Base-by-base conservation (phyloP, 2,113 vertebrate species). In the Peromyscus polionotus region DNA sequence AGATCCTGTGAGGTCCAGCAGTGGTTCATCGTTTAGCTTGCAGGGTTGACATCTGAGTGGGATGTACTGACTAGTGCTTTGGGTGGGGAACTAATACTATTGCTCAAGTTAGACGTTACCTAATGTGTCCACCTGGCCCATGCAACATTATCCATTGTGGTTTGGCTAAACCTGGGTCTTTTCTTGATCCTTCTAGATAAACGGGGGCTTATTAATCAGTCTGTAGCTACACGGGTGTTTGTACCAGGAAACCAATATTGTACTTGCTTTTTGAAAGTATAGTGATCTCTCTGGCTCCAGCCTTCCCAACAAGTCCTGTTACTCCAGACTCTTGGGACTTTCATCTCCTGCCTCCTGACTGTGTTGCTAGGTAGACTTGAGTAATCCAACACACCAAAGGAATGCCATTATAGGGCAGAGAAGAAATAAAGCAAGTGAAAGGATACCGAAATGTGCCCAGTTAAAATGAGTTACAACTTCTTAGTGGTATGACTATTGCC, bases 391-490 rank as follows among this genome's bases (percentile, higher is more conserved):
- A 61, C 51, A 81, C n/a, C 48, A 24, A 42, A 72, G 75, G 6
- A 42, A 76, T 65, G 28, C 9, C 11, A 33, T 73, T 39, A 6
- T 26, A n/a, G 63, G 12, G 19, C 19, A 39, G 42, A 5, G 51
- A 22, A 68, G 39, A 45, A 92, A 84, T n/a, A 68, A 36, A 83
- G 42, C 24, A 17, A 16, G 67, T 65, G 59, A 76, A 80, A 90
- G 57, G 88, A 90, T 86, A 86, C n/a, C 0, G 0, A 95, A 86
- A n/a, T 4, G 12, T 67, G 7, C 28, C 13, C 2, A 76, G 31
- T n/a, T 45, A 36, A 28, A 77, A 57, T 67, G n/a, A 90, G 65
- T 87, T 90, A 95, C 36, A n/a, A 3, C 90, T 76, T 93, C 75
- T 92, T 13, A 63, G 80, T n/a, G 12, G 16, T 31, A 20, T n/a